Base-by-base conservation (phyloP, 2,113 vertebrate species). In the Phyllostomus hastatus region DNA sequence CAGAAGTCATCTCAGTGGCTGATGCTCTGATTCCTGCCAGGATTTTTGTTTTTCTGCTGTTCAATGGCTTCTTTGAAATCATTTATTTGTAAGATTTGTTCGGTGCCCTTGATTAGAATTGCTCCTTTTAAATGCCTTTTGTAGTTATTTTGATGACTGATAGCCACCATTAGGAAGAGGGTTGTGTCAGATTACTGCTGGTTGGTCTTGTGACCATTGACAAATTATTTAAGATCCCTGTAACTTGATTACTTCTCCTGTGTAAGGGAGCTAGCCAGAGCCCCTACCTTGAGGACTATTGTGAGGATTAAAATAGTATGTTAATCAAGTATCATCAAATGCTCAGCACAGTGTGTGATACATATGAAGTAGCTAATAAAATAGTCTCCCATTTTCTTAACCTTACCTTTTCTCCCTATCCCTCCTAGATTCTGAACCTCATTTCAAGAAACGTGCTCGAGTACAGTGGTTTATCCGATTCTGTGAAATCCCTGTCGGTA, bases 401-500 rank as follows among this genome's bases (percentile, higher is more conserved):
- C 35, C 50, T 91, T 92, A 26, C 15, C 4, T n/a, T 92, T 95
- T 78, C 50, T 6, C 17, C 38, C 12, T 43, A 22, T 94, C 43
- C 20, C 38, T 35, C 15, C n/a, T 88, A 97, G 97, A 31, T 54
- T 91, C 73, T 84, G 46, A 94, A 41, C 19, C 17, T 64, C 2
- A 16, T 73, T 73, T 19, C 12, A 96, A 70, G n/a, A 99, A 99
- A 95, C 98, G 86, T 41, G 99, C 99, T 2, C 82, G 97, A 92
- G 99, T 99, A 31, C 99, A 99, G 97, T 99, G 99, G 99, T 99
- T 99, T 92, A 94, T 98, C 2, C 98, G 97, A 1, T 96, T 99
- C 78, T 98, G 96, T 64, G 99, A 99, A 96, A 97, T 99, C 26
- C 99, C 99, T 38, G 31, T 17, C 1, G 92, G 80, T 96, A 99